Conservation (phyloP, 2,113 vertebrate species). For the Caranx ignobilis region DNA sequence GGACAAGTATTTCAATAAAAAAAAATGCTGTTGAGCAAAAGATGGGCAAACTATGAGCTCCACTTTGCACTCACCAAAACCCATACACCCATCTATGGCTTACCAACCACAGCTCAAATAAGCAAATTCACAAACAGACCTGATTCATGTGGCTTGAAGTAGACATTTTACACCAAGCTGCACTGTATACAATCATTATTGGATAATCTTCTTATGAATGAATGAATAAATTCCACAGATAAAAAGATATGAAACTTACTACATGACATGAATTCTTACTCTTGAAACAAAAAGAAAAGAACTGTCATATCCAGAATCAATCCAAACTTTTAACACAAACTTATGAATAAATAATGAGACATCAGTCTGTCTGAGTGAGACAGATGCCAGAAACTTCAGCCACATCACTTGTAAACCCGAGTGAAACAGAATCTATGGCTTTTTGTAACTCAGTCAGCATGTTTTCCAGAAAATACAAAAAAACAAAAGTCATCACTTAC, state of each 20-base stretch:
- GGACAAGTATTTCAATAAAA: constrained; percentile 19
- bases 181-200: too few relatives aligned
- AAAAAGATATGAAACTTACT: not conserved
- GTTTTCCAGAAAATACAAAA: constrained; percentile 1
- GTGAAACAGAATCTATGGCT: constrained; percentile 4
- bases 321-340: constrained; percentile 62
- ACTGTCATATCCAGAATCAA: constrained; percentile 2
- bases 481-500: constrained; percentile 75
- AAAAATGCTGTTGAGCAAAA: constrained; percentile 9
- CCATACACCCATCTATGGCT: not conserved
- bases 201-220: too few relatives aligned
- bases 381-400: not conserved
- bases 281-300: not conserved
- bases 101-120: not conserved
- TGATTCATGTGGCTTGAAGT: not conserved
- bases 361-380: not conserved
- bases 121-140: not conserved
- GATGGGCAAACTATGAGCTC: not conserved
- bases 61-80: not conserved
- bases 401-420: not conserved
- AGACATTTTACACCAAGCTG: not conserved
- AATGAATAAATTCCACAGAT: not conserved
- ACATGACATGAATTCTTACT: not conserved
- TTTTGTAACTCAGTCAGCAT: constrained; percentile 48
- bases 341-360: constrained; percentile 49